Conservation (phyloP, 2,113 vertebrate species). For the Eudorcas thomsonii region DNA sequence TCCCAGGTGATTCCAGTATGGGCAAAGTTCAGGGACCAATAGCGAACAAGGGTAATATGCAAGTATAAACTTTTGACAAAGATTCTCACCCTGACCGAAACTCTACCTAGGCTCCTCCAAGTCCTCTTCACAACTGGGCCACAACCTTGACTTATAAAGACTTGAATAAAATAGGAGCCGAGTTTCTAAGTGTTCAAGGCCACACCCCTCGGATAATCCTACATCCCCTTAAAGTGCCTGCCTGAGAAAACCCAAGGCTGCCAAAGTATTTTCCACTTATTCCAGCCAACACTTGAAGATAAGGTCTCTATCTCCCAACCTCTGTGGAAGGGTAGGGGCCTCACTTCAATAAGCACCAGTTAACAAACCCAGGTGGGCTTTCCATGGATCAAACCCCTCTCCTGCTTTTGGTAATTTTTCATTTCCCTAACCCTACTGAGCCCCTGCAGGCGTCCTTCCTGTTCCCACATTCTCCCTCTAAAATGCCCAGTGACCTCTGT, state of each 20-base stretch:
- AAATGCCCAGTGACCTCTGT: background rate
- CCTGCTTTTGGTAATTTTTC: background rate
- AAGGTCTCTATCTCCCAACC: background rate
- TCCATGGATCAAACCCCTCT: background rate
- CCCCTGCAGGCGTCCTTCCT: fast-evolving
- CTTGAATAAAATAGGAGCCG: background rate
- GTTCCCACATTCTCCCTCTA: background rate
- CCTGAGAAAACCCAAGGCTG: background rate
- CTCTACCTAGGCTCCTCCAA: background rate
- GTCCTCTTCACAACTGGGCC: background rate
- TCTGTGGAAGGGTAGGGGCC: background rate
- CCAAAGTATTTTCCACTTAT: background rate
- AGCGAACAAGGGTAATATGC: background rate
- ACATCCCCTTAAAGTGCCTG: background rate
- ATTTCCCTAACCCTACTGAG: background rate
- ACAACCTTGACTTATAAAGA: background rate
- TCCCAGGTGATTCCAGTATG: background rate
- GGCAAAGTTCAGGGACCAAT: background rate
- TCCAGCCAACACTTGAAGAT: background rate
- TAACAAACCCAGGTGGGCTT: background rate
- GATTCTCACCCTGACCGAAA: background rate
- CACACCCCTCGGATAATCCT: background rate
- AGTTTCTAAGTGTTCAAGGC: background rate
- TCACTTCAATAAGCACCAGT: background rate
- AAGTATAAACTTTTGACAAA: background rate